Evolutionary conservation across 2,888 invertebrate genomes (phyloP), one percentile per base, ranked within the genome.

Genomic region (Cyrtodaria siliqua): DNA sequence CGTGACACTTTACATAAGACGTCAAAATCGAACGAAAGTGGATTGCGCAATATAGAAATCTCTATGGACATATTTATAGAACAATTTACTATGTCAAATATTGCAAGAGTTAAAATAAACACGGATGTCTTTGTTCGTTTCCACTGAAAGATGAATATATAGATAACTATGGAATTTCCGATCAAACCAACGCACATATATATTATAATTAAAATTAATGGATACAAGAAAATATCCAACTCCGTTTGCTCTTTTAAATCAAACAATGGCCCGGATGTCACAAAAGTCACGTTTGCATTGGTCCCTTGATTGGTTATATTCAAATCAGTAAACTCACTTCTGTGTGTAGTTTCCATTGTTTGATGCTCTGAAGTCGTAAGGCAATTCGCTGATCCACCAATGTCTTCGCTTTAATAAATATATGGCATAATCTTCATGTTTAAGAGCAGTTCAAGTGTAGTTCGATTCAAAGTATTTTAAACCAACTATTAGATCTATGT

Each of bases 41-140:
- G 66, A 14, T 69, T 72, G 1, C 56, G 60, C 18, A 83, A 52
- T 18, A 79, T 60, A 6, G 60, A 38, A 2, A 72, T 44, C n/a
- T 83, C 82, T 18, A 79, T 52, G 4, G 82, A 74, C 77, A 83
- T 83, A 24, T 74, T 78, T 23, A 77, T 14, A 3, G 42, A 55
- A 40, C 79, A 83, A 42, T 67, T 79, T 26, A 78, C 42, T 2
- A 79, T 55, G 55, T 83, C 82, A 23, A 83, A 47, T 8, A 59
- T 24, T 3, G 79, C 82, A 20, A 83, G 63, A 1, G 78, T 57
- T 12, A 79, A 50, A 14, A 83, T 77, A 42, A 79, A 83, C 18
- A 79, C 67, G n/a, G 68, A 63, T 2, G 77, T 74, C 53, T 78
- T 79, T 8, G 50, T 71, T 18, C 56, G n/a, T 57, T 49, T 71